Conservation (phyloP, 53 echinoderm and acorn worm genomes). For the Zoroaster sp. region DNA sequence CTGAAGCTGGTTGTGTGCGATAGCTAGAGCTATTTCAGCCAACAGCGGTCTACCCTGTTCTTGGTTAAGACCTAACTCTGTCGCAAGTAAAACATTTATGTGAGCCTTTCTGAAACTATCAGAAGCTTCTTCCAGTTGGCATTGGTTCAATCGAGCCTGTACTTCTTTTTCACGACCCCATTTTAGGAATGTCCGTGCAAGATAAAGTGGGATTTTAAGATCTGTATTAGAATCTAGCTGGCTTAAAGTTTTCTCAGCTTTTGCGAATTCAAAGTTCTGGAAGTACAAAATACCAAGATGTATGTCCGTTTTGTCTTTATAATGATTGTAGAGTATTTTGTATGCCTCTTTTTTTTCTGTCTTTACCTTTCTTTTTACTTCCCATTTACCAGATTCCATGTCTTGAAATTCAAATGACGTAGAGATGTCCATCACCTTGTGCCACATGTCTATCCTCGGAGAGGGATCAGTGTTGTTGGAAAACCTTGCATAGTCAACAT, state of each 20-base stretch:
- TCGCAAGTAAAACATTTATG: background rate
- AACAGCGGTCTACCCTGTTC: background rate
- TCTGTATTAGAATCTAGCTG: background rate
- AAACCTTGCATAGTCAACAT: background rate
- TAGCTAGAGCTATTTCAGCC: slow-evolving; percentile 9
- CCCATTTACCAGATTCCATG: background rate
- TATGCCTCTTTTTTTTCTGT: background rate
- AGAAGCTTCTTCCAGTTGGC: background rate
- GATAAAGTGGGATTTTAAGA: background rate
- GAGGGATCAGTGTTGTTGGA: background rate
- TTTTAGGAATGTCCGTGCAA: background rate
- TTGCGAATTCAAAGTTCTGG: slow-evolving; percentile 5
- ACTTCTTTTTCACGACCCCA: background rate
- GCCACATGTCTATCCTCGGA: background rate
- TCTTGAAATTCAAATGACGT: background rate
- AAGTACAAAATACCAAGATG: background rate
- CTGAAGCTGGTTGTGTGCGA: background rate
- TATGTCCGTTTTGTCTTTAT: background rate
- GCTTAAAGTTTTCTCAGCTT: background rate
- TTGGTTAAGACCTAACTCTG: background rate
- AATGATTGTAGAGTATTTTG: background rate
- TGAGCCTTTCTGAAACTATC: background rate
- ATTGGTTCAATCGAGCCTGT: background rate
- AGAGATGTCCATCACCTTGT: background rate
- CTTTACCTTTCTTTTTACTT: background rate